Conservation (phyloP, 2,888 invertebrate species). For the Synanthedon tipuliformis region DNA sequence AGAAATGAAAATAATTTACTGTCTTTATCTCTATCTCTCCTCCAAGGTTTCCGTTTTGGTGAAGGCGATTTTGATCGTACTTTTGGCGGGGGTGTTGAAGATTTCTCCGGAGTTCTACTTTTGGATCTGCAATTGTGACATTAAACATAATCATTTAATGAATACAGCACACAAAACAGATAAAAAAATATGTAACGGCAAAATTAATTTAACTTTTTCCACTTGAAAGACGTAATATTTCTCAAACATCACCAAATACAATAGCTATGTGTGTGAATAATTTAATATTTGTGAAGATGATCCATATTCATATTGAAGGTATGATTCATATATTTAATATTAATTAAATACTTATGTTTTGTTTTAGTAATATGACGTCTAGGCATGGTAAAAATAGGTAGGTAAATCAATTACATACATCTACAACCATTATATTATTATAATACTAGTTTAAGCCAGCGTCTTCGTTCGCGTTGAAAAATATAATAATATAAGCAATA, state of each 20-base stretch:
- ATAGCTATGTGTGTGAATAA: no score
- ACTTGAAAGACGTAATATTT: not conserved
- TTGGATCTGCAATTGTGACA: constrained; percentile 31
- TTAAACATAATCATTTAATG: no score
- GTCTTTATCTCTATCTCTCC: constrained; percentile 47
- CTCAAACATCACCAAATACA: no score
- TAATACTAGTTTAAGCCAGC: no score
- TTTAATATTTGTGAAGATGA: no score
- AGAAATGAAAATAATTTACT: constrained; percentile 17
- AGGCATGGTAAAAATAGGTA: no score
- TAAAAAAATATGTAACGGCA: not conserved
- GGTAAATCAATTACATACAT: not conserved
- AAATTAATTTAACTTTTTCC: not conserved
- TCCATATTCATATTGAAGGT: no score
- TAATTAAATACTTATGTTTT: no score
- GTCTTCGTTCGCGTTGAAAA: not conserved
- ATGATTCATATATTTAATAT: no score
- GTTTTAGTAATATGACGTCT: no score
- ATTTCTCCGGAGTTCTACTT: constrained; percentile 58
- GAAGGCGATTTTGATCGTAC: constrained; percentile 68
- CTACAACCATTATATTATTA: not conserved
- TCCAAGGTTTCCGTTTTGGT: constrained; percentile 42
- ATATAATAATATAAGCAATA: not conserved
- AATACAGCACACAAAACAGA: no score
- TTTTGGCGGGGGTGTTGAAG: constrained; percentile 53